Conservation (phyloP, 92 coral and sea anemone species). For the Zoanthus gigantus region DNA sequence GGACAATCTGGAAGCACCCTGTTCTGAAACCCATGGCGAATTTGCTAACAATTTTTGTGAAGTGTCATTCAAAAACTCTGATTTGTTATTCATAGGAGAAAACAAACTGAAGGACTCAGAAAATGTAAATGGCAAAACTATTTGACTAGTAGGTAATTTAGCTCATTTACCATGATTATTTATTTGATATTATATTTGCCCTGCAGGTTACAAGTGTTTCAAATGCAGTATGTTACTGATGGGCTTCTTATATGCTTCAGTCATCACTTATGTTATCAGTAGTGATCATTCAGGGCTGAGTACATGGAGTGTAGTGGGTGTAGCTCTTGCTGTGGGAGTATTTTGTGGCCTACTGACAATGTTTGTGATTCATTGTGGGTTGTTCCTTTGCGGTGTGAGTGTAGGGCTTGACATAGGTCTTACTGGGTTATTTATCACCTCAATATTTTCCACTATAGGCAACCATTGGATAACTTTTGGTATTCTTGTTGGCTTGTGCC, state of each 20-base stretch:
- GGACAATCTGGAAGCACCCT: too few species aligned
- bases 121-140: too few species aligned
- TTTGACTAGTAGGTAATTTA: too few species aligned
- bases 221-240: slow-evolving; percentile 85
- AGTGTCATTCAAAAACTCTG: too few species aligned
- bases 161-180: too few species aligned
- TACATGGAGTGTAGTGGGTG: slow-evolving; percentile 87
- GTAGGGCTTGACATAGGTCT: slow-evolving; percentile 87
- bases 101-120: too few species aligned
- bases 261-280: slow-evolving; percentile 84
- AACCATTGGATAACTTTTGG: slow-evolving; percentile 91
- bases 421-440: slow-evolving; percentile 69
- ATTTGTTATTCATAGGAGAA: too few species aligned
- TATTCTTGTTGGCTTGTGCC: slow-evolving; percentile 81
- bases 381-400: slow-evolving; percentile 89
- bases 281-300: slow-evolving; percentile 79
- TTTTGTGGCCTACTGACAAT: slow-evolving; percentile 91
- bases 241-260: slow-evolving; percentile 85
- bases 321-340: slow-evolving; percentile 90
- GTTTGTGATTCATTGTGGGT: slow-evolving; percentile 89
- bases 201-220: slow-evolving; percentile 88
- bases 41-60: too few species aligned
- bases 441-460: slow-evolving; percentile 64
- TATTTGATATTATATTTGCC: too few species aligned
- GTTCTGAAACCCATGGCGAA: too few species aligned